A percentile compares a stretch with the other conserved stretches of the same genome.
These are phyloP conservation scores for Orchestia grillus DNA, from an alignment of 1,140 invertebrate genomes.

Conservation along the genomic window DNA sequence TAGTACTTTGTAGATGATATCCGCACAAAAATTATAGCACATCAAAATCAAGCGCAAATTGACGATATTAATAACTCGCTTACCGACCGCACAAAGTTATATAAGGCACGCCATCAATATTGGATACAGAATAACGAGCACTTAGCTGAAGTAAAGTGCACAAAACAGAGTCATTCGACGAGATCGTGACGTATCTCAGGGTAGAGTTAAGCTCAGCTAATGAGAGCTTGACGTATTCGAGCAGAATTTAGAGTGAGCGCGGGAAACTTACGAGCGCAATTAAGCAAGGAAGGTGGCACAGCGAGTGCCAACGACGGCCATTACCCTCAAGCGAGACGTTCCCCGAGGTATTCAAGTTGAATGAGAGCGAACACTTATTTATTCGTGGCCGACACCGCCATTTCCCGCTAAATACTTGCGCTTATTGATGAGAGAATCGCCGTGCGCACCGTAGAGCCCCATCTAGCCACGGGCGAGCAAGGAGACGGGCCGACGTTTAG, in stretches of 20 bases:
- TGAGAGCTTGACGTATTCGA: slow-evolving; percentile 35
- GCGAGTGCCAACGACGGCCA: slow-evolving; percentile 21
- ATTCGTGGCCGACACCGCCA: slow-evolving; percentile 40
- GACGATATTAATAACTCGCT: background rate
- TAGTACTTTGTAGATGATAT: background rate
- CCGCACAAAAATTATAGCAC: background rate
- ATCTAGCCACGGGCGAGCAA: background rate
- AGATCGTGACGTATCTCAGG: background rate
- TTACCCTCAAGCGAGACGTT: slow-evolving; percentile 4
- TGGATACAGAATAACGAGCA: background rate
- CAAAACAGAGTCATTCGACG: background rate
- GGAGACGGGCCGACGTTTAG: background rate
- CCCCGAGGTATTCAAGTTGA: slow-evolving; percentile 35
- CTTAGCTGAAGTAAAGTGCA: background rate
- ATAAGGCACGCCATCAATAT: background rate
- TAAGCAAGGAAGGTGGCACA: slow-evolving; percentile 47
- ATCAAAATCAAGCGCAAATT: background rate
- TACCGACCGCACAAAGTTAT: background rate
- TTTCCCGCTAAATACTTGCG: slow-evolving; percentile 38
- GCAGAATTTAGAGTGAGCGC: slow-evolving; percentile 12
- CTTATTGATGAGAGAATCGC: background rate
- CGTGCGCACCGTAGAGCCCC: background rate
- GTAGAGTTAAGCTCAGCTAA: background rate
- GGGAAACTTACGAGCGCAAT: slow-evolving; percentile 16
- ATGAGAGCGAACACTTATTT: slow-evolving; percentile 51